phyloP scores from a whole-genome alignment of 1,140 invertebrate species.

The Anastatus disparis region DNA sequence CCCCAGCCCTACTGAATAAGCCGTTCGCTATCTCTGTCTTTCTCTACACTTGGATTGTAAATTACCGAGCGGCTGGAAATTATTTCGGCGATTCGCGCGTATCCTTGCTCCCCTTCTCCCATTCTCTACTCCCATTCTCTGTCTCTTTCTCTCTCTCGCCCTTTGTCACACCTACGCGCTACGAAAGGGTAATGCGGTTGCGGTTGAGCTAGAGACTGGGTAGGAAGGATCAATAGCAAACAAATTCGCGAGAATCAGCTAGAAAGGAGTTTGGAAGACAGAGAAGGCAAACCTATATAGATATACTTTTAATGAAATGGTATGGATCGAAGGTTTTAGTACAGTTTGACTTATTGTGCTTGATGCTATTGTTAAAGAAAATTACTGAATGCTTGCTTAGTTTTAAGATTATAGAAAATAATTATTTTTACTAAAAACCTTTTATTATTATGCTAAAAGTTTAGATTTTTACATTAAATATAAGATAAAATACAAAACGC shows the following conservation, averaged over 20 bases:
- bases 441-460: no score
- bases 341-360: no score
- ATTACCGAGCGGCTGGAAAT: conserved; percentile 45
- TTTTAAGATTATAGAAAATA: no score
- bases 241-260: conserved; percentile 19
- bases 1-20: not conserved
- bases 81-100: conserved; percentile 40
- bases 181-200: not conserved
- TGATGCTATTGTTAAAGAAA: no score
- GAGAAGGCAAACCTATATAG: no score
- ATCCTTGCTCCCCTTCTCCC: not conserved
- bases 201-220: not conserved
- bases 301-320: no score
- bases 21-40: not conserved
- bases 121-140: not conserved
- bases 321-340: no score
- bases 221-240: conserved; percentile 33
- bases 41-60: conserved; percentile 38
- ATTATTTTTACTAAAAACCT: no score
- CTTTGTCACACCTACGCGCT: conserved; percentile 13
- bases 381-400: no score
- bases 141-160: not conserved
- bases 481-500: no score
- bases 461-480: no score
- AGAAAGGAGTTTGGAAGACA: not conserved